Evolutionary conservation across 2,888 invertebrate genomes (phyloP).

Genomic region (Ectropis crepuscularia): DNA sequence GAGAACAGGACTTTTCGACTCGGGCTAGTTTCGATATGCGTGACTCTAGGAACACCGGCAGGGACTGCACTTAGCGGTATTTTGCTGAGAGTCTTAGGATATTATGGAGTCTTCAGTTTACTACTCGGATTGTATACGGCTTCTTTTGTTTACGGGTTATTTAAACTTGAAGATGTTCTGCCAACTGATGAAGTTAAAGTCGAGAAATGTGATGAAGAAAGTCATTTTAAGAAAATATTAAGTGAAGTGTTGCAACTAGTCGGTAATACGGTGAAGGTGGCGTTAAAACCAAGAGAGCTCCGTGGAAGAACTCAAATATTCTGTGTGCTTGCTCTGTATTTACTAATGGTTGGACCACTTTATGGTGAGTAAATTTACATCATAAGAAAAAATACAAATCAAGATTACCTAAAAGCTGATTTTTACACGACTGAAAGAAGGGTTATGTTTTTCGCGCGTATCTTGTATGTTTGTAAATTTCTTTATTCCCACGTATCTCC

Average conservation of each 20-base stretch:
- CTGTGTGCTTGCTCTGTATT: constrained; percentile 68
- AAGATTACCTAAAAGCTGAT: no score
- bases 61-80: constrained; percentile 83
- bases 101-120: constrained; percentile 77
- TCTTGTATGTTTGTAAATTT: no score
- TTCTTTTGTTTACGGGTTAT: constrained; percentile 69
- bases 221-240: constrained; percentile 51
- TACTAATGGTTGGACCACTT: constrained; percentile 79
- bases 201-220: constrained; percentile 32
- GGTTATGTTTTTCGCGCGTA: no score
- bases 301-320: constrained; percentile 70
- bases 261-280: constrained; percentile 73
- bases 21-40: constrained; percentile 85
- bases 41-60: constrained; percentile 79
- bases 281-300: constrained; percentile 61
- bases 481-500: no score
- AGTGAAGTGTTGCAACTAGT: constrained; percentile 68
- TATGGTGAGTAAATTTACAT: constrained; percentile 68
- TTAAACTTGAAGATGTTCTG: constrained; percentile 71
- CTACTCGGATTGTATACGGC: constrained; percentile 62
- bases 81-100: constrained; percentile 71
- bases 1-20: constrained; percentile 87
- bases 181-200: constrained; percentile 42
- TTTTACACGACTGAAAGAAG: no score
- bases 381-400: no score